Conservation (phyloP, 2,797 vertebrate genomes). For the Brachymystax lenok region DNA sequence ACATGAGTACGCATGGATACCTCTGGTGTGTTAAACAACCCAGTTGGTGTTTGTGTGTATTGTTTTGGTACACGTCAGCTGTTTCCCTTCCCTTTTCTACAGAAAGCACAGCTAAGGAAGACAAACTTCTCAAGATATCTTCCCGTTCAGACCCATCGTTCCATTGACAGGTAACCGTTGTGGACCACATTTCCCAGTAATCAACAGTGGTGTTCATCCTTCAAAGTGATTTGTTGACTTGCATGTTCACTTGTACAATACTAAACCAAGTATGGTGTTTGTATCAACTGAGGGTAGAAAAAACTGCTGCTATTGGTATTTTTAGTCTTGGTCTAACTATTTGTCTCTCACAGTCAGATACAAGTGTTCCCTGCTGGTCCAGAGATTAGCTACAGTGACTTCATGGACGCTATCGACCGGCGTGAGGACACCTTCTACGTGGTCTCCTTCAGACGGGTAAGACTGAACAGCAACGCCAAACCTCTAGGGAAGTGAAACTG, state of each 20-base stretch:
- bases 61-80: no score
- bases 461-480: slow-evolving; percentile 16
- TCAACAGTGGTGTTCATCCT: neutral
- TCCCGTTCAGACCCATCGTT: slow-evolving; percentile 77
- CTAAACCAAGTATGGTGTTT: neutral
- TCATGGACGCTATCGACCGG: slow-evolving; percentile 89
- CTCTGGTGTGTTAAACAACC: neutral
- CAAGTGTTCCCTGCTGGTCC: slow-evolving; percentile 85
- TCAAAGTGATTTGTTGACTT: neutral
- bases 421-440: slow-evolving; percentile 92
- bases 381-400: slow-evolving; percentile 84
- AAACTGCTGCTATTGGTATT: neutral
- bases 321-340: neutral
- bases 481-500: neutral
- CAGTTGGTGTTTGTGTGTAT: neutral
- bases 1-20: neutral
- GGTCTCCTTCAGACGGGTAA: slow-evolving; percentile 89
- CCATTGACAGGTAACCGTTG: slow-evolving; percentile 76
- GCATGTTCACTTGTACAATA: neutral
- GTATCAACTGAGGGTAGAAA: neutral
- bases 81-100: slow-evolving; percentile 30
- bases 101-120: slow-evolving; percentile 84
- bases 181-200: neutral
- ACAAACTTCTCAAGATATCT: slow-evolving; percentile 81
- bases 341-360: slow-evolving; percentile 73